These are phyloP conservation scores for Dicycla oo DNA, from an alignment of 2,888 invertebrate species.

Conservation along the genomic window DNA sequence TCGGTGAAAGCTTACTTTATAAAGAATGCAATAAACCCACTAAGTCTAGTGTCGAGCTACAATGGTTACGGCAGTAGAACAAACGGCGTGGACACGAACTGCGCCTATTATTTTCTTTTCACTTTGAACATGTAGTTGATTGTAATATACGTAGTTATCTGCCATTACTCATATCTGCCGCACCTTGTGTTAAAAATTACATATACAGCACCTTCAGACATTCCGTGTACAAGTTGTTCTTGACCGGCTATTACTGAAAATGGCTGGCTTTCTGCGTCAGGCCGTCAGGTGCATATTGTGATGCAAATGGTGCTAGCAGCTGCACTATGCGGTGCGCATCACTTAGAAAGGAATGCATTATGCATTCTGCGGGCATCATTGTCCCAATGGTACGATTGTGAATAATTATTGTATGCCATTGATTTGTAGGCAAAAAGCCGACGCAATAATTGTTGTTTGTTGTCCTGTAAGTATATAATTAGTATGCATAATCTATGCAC, in stretches of 20 bases:
- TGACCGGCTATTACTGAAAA: constrained; percentile 50
- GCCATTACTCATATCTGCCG: constrained; percentile 19
- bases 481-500: not conserved
- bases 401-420: constrained; percentile 34
- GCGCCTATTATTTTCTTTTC: too few species aligned
- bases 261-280: constrained; percentile 31
- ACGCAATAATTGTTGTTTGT: constrained; percentile 5
- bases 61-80: too few species aligned
- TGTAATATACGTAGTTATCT: not conserved
- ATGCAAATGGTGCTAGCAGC: constrained; percentile 57
- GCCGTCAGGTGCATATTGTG: constrained; percentile 57
- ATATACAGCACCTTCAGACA: constrained; percentile 50
- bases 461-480: constrained; percentile 1
- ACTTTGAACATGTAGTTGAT: not conserved
- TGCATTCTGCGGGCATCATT: constrained; percentile 40
- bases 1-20: too few species aligned
- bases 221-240: constrained; percentile 40
- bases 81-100: too few species aligned
- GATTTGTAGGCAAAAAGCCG: constrained; percentile 11
- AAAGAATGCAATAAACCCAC: too few species aligned
- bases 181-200: constrained; percentile 31
- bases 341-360: constrained; percentile 35
- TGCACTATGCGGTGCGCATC: constrained; percentile 47
- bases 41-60: too few species aligned
- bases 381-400: constrained; percentile 30